Conservation (phyloP, 2,888 invertebrate species). For the Epinotia bilunana region DNA sequence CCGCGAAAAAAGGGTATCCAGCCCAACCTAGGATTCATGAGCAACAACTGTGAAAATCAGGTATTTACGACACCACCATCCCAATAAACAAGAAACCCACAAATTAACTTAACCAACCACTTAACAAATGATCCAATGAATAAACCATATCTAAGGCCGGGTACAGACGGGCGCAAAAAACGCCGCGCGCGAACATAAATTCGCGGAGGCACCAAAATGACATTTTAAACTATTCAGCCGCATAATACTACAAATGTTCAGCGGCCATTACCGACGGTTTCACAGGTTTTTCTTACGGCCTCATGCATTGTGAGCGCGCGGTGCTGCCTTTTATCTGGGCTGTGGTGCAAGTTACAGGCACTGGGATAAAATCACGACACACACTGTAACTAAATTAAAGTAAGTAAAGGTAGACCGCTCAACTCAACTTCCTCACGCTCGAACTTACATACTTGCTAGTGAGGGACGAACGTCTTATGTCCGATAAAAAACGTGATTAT, state of each 20-base stretch:
- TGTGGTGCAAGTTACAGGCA: conserved; percentile 50
- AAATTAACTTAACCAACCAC: conserved; percentile 38
- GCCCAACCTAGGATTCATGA: no score
- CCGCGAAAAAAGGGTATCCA: background rate
- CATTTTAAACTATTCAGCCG: conserved; percentile 45
- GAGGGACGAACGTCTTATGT: no score
- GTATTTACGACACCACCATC: conserved; percentile 38
- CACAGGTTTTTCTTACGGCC: conserved; percentile 43
- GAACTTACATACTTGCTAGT: no score
- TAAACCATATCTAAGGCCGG: conserved; percentile 37
- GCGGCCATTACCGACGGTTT: conserved; percentile 42
- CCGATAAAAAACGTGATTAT: no score
- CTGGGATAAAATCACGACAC: no score
- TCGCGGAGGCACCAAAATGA: conserved; percentile 38
- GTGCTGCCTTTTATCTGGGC: conserved; percentile 64
- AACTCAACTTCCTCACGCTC: no score
- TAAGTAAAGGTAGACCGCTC: no score
- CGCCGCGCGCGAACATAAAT: conserved; percentile 32
- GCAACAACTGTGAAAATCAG: background rate
- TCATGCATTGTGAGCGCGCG: conserved; percentile 65
- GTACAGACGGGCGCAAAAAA: conserved; percentile 38
- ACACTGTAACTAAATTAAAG: no score
- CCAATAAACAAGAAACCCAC: conserved; percentile 10
- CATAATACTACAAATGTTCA: conserved; percentile 45
- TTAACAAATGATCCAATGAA: conserved; percentile 40